Percentiles rank a stretch among this genome's conserved stretches.
Conservation (phyloP, 1,140 invertebrate species). For the Drosophila jambulina region DNA sequence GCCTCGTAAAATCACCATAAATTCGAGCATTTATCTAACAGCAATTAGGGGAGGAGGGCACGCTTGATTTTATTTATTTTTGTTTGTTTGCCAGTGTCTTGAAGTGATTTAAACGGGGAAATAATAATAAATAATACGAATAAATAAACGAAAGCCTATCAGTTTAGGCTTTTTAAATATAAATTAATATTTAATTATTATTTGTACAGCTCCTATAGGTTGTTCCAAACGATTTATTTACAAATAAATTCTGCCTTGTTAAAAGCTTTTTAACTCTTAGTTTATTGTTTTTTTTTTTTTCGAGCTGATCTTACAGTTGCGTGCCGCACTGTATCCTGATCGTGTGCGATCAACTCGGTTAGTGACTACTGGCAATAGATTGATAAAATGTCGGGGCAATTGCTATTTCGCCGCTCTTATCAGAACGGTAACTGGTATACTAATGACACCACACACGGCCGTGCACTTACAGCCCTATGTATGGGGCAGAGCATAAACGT, state of each 20-base stretch:
- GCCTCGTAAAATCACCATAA: conserved; percentile 8
- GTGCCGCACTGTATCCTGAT: conserved; percentile 5
- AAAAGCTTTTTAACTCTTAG: no score
- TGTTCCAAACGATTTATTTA: background rate
- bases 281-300: background rate
- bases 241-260: background rate
- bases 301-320: background rate
- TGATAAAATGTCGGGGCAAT: conserved; percentile 65
- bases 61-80: background rate
- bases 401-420: conserved; percentile 64
- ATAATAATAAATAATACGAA: background rate
- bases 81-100: background rate
- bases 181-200: background rate
- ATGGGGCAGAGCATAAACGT: background rate
- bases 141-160: background rate
- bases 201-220: background rate
- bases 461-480: conserved; percentile 6
- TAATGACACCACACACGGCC: conserved; percentile 43
- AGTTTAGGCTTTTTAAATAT: background rate
- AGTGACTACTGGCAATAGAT: conserved; percentile 59
- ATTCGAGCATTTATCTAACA: conserved; percentile 15
- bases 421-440: conserved; percentile 55
- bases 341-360: conserved; percentile 16
- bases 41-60: conserved; percentile 1
- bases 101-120: background rate